A percentile compares a stretch with the other conserved stretches of the same genome.
Evolutionary conservation across 2,888 invertebrate genomes (phyloP).

Genomic region (Taenaris catops): DNA sequence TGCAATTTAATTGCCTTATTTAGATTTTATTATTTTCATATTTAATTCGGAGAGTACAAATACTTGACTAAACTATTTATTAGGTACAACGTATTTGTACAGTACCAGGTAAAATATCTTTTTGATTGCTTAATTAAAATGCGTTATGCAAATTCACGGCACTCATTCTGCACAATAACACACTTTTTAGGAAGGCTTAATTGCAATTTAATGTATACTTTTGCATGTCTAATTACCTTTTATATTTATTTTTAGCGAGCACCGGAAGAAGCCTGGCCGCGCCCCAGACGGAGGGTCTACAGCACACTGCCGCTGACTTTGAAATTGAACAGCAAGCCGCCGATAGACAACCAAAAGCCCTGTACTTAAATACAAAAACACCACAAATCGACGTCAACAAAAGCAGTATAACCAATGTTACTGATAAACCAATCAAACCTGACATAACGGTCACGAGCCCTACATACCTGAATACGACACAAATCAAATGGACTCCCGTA

Average conservation of each 20-base stretch:
- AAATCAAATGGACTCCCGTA: constrained; percentile 52
- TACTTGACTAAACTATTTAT: no score
- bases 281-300: constrained; percentile 56
- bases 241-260: constrained; percentile 51
- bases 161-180: constrained; percentile 11
- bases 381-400: constrained; percentile 27
- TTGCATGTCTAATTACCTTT: background rate
- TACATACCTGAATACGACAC: constrained; percentile 30
- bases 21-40: no score
- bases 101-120: constrained; percentile 1
- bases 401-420: constrained; percentile 30
- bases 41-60: no score
- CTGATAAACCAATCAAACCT: constrained; percentile 33
- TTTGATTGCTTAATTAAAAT: constrained; percentile 2
- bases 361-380: constrained; percentile 64
- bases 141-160: background rate
- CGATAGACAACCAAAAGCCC: constrained; percentile 55
- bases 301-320: constrained; percentile 42
- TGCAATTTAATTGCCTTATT: no score
- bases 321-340: constrained; percentile 37
- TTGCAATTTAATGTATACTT: constrained; percentile 2
- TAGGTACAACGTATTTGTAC: no score
- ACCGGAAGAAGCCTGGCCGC: constrained; percentile 45
- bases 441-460: constrained; percentile 18
- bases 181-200: constrained; percentile 6